Conservation (phyloP, 1,140 invertebrate genomes). For the Triops cancriformis region DNA sequence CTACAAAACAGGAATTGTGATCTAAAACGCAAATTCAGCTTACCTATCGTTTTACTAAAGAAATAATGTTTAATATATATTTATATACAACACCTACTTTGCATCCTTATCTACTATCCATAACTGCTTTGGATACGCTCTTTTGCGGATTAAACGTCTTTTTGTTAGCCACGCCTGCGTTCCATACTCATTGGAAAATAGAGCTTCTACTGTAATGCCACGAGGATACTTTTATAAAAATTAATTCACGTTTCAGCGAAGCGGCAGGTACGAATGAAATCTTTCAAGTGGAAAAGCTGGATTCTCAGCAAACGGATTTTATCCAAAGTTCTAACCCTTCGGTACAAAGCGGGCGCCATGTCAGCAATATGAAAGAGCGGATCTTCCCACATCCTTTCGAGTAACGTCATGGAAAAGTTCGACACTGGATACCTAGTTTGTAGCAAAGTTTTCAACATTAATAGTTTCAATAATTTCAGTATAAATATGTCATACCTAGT, state of each 20-base stretch:
- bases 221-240: background rate
- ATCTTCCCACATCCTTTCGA: conserved; percentile 67
- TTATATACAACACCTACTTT: too few relatives aligned
- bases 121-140: too few relatives aligned
- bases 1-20: too few relatives aligned
- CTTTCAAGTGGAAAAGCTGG: conserved; percentile 58
- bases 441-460: background rate
- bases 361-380: conserved; percentile 67
- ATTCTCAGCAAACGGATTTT: conserved; percentile 49
- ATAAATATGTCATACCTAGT: conserved; percentile 42
- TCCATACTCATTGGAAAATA: too few relatives aligned
- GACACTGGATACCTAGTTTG: conserved; percentile 60
- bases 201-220: background rate
- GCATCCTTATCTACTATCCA: too few relatives aligned
- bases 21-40: too few relatives aligned
- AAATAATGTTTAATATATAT: too few relatives aligned
- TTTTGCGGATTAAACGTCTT: too few relatives aligned
- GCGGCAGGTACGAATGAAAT: conserved; percentile 58
- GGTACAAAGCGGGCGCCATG: conserved; percentile 58
- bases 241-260: conserved; percentile 51
- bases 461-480: conserved; percentile 15
- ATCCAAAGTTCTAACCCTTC: conserved; percentile 52
- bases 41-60: too few relatives aligned
- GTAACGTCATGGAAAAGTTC: conserved; percentile 65
- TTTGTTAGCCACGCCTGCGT: too few relatives aligned